Conservation (phyloP, 2,113 vertebrate species). For the Pelusios castaneus region DNA sequence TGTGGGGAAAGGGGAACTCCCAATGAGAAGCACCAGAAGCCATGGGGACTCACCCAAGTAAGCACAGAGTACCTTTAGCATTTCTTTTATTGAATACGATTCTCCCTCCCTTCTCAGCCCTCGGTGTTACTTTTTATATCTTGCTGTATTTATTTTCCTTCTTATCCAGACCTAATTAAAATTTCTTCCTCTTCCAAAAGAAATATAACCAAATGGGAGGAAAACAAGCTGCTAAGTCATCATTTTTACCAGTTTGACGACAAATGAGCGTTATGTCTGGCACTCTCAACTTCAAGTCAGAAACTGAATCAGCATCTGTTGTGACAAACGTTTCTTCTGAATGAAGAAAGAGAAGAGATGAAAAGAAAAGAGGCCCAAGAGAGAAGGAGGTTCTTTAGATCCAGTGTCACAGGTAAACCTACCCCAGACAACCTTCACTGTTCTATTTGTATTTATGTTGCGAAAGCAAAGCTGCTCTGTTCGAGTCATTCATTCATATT, state of each 20-base stretch:
- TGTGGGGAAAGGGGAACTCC: background rate
- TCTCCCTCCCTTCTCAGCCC: background rate
- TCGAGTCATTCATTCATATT: background rate
- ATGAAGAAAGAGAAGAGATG: slow-evolving; percentile 64
- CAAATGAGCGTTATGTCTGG: slow-evolving; percentile 74
- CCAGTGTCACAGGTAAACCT: background rate
- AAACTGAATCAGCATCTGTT: slow-evolving; percentile 77
- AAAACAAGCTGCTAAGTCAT: slow-evolving; percentile 73
- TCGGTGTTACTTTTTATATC: background rate
- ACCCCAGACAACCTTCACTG: rapidly evolving
- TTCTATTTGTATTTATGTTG: rapidly evolving
- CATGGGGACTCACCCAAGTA: background rate
- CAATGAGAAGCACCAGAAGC: background rate
- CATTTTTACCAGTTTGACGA: slow-evolving; percentile 70
- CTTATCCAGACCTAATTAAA: slow-evolving; percentile 64
- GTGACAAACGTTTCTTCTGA: slow-evolving; percentile 72
- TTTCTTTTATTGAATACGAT: rapidly evolving
- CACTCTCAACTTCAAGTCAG: slow-evolving; percentile 69
- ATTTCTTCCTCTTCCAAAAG: background rate
- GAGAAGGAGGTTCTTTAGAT: background rate
- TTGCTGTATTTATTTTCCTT: slow-evolving; percentile 38
- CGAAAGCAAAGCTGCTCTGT: background rate
- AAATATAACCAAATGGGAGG: slow-evolving; percentile 46
- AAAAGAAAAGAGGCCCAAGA: slow-evolving; percentile 54
- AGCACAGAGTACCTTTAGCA: rapidly evolving